A percentile compares a stretch with the other conserved stretches of the same genome.
Conservation (phyloP, 92 coral and sea anemone species). For the Palythoa grandis region DNA sequence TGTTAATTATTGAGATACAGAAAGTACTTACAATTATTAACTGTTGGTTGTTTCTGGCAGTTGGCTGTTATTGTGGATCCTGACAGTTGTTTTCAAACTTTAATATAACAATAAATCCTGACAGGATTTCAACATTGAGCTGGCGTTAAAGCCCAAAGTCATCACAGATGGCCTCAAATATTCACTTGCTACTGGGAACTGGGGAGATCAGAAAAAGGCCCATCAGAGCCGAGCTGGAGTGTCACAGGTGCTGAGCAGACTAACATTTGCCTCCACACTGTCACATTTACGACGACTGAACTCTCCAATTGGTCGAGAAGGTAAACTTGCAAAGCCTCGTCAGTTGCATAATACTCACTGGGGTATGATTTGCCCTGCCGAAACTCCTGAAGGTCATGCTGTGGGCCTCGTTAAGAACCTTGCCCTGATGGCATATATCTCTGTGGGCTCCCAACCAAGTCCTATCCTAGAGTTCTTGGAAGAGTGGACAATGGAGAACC, state of each 20-base stretch:
- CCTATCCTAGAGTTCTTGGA: slow-evolving; percentile 99
- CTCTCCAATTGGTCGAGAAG: slow-evolving; percentile 99
- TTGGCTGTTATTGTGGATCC: no score
- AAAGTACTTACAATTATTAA: no score
- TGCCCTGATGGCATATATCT: slow-evolving; percentile 98
- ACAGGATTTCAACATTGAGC: slow-evolving; percentile 95
- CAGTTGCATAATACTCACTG: slow-evolving; percentile 98
- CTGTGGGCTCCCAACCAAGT: slow-evolving; percentile 99
- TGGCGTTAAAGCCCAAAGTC: slow-evolving; percentile 94
- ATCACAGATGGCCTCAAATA: slow-evolving; percentile 97
- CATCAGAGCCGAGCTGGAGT: slow-evolving; percentile 99
- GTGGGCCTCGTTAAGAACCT: slow-evolving; percentile 98
- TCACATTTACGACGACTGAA: slow-evolving; percentile 97
- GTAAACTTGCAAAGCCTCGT: slow-evolving; percentile 96
- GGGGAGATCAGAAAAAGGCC: slow-evolving; percentile 99
- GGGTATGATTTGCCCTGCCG: slow-evolving; percentile 99
- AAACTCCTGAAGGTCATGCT: slow-evolving; percentile 99
- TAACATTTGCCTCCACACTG: slow-evolving; percentile 95
- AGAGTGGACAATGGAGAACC: slow-evolving; percentile 99
- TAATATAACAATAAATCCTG: neutral
- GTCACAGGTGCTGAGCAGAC: slow-evolving; percentile 94
- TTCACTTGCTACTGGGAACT: slow-evolving; percentile 96
- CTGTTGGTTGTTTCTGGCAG: no score
- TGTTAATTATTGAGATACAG: no score
- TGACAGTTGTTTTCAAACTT: neutral